Base-by-base conservation (phyloP, 2,888 invertebrate genomes). In the Scaptomyza reducta region DNA sequence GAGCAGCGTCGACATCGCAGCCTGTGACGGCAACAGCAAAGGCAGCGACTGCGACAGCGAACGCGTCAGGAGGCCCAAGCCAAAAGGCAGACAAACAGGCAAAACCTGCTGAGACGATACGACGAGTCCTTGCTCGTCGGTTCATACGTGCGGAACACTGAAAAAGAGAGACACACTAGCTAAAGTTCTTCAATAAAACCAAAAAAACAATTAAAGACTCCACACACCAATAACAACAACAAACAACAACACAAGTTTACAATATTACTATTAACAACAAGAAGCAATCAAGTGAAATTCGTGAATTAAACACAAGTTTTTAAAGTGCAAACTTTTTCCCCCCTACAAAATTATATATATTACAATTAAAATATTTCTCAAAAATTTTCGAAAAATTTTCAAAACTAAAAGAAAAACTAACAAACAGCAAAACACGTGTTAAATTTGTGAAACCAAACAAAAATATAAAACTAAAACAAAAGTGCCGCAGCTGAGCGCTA, bases 81-180 rank as follows among this genome's bases (percentile, higher is more conserved):
- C 89, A 87, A 89, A 87, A 86, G 88, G 89, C 90, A 90, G 89
- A 90, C 90, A 90, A 89, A 89, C 89, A 87, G 90, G 88, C 89
- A 79, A 88, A 89, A 87, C 89, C 90, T 90, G 89, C 89, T 89
- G 89, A 90, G 89, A 90, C 86, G 89, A 82, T 84, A 90, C 86
- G 90, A 81, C 90, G 90, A 90, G 90, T 90, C 90, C 90, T 90
- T 88, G 90, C 89, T 88, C 89, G 90, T 90, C 90, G 90, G 87
- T 89, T 86, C 90, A 89, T 80, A 89, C 81, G 90, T 89, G 86
- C 89, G 89, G 90, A 90, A 89, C 88, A 72, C 70, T 77, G 58
- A 73, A 69, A 40, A 31, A 71, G 67, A 70, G 67, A 70, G 63
- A 78, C 70, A 59, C 68, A 76, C 64, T 44, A 66, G 49, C 64